Percentiles rank a stretch among this genome's conserved stretches.
phyloP scores from a whole-genome alignment of 2,888 invertebrate species.

The Seira sanloemensis region DNA sequence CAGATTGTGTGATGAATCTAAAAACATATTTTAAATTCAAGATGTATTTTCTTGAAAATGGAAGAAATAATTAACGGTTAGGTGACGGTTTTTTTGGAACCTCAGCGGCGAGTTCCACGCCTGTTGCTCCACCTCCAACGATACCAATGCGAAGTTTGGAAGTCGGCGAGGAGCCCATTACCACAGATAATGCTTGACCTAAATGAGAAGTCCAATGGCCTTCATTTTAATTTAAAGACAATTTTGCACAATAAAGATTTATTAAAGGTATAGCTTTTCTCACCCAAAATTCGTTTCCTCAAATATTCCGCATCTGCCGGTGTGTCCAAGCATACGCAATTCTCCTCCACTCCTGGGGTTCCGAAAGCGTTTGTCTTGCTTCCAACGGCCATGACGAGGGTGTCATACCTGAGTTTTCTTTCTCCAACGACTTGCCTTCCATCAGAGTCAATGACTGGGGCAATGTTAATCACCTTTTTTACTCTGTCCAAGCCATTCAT shows the following conservation, averaged over 20 bases:
- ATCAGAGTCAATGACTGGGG: constrained; percentile 27
- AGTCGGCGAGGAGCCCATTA: constrained; percentile 42
- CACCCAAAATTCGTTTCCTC: constrained; percentile 57
- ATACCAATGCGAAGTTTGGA: constrained; percentile 67
- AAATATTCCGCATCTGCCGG: constrained; percentile 65
- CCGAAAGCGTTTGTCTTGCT: constrained; percentile 61
- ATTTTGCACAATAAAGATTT: not conserved
- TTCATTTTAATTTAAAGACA: not conserved
- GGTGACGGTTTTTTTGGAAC: too few species aligned
- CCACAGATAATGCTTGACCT: constrained; percentile 58
- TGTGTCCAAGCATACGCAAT: constrained; percentile 63
- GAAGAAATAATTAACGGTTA: too few species aligned
- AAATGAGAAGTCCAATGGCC: not conserved
- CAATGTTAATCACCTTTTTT: constrained; percentile 53
- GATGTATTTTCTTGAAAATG: too few species aligned
- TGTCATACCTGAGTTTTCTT: constrained; percentile 59
- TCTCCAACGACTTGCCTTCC: constrained; percentile 31
- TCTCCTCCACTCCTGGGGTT: constrained; percentile 64
- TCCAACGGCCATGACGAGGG: constrained; percentile 64
- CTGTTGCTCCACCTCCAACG: constrained; percentile 67
- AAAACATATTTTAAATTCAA: too few species aligned
- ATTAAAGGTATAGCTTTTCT: not conserved
- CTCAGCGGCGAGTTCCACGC: constrained; percentile 68
- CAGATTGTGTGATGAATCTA: constrained; percentile 67
- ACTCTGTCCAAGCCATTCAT: constrained; percentile 63